Conservation (phyloP, 1,140 invertebrate genomes). For the Saccostrea glomerata region DNA sequence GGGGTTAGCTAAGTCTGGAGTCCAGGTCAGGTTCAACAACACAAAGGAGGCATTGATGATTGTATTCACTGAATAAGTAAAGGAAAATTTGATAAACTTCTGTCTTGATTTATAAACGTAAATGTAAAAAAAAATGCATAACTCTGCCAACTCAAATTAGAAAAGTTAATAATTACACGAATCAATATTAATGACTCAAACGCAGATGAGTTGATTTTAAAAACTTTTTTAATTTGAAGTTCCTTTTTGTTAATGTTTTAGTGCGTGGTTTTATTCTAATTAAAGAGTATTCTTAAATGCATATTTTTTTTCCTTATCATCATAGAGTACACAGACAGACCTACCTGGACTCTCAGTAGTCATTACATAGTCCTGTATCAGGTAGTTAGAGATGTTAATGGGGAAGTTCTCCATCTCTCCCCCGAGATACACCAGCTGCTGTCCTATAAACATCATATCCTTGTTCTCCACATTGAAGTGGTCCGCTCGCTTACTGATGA, state of each 20-base stretch:
- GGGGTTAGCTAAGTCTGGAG: conserved; percentile 32
- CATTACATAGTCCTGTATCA: conserved; percentile 25
- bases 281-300: too few relatives aligned
- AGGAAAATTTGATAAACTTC: neutral
- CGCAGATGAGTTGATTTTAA: too few relatives aligned
- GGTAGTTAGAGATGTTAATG: conserved; percentile 57
- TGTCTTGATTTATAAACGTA: too few relatives aligned
- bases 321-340: too few relatives aligned
- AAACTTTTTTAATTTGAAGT: too few relatives aligned
- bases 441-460: conserved; percentile 59
- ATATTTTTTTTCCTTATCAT: too few relatives aligned
- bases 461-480: conserved; percentile 51
- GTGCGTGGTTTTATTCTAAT: too few relatives aligned
- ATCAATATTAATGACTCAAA: too few relatives aligned
- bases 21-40: conserved; percentile 52
- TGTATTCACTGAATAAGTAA: conserved; percentile 47
- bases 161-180: too few relatives aligned
- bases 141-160: too few relatives aligned
- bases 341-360: conserved; percentile 56
- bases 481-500: conserved; percentile 46
- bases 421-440: conserved; percentile 51
- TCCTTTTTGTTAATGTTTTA: too few relatives aligned
- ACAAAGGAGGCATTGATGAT: conserved; percentile 54
- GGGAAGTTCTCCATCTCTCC: conserved; percentile 52
- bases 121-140: too few relatives aligned